phyloP scores from a whole-genome alignment of 2,888 invertebrate species.

The Xestia sexstrigata region DNA sequence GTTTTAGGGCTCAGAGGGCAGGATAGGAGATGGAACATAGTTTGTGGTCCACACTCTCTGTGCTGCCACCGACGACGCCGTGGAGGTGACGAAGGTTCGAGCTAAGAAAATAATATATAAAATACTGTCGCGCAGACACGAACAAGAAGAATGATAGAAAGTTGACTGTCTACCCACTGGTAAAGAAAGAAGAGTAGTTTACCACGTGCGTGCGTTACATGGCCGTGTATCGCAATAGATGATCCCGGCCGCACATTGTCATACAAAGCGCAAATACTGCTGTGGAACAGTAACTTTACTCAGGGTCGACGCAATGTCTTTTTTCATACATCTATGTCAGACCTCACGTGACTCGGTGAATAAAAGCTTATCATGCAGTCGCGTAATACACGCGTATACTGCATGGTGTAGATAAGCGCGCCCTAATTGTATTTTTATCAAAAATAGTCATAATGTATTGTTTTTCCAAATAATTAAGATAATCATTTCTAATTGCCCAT shows the following conservation, averaged over 20 bases:
- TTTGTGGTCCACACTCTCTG: too few relatives aligned
- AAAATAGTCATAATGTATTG: conserved; percentile 20
- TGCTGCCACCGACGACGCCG: too few relatives aligned
- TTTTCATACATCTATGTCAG: neutral
- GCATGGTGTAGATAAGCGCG: conserved; percentile 30
- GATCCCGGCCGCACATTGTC: neutral
- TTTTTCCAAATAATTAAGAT: conserved; percentile 23
- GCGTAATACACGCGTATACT: conserved; percentile 4
- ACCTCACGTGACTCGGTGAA: conserved; percentile 90
- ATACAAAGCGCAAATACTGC: neutral
- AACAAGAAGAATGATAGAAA: too few relatives aligned
- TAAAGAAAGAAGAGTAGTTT: too few relatives aligned
- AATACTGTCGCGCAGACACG: too few relatives aligned
- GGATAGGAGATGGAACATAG: too few relatives aligned
- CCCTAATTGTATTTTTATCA: conserved; percentile 22
- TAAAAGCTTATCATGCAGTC: conserved; percentile 21
- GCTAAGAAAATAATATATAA: too few relatives aligned
- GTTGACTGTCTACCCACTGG: too few relatives aligned
- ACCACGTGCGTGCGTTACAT: too few relatives aligned
- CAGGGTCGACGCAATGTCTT: neutral
- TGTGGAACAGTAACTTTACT: neutral
- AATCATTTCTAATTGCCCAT: conserved; percentile 9
- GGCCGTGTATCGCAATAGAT: neutral
- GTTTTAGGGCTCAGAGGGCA: too few relatives aligned
- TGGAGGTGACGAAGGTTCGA: too few relatives aligned